Conservation (phyloP, 2,888 invertebrate species). For the Silvanus unidentatus region DNA sequence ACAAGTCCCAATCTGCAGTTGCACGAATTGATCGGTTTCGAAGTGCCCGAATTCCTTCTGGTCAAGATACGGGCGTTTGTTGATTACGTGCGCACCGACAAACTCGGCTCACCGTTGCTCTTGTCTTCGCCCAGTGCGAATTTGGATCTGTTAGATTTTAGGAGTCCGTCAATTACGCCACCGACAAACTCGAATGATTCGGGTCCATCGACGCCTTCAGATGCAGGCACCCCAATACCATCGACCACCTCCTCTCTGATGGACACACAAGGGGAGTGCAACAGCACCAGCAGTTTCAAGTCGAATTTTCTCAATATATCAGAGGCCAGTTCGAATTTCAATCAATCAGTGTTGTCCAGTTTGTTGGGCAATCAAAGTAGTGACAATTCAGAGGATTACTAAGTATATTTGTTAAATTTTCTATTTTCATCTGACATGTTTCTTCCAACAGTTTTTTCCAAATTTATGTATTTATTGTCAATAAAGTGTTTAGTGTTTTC, state of each 20-base stretch:
- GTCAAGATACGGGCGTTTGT: slow-evolving; percentile 68
- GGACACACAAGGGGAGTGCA: slow-evolving; percentile 12
- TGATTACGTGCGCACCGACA: slow-evolving; percentile 44
- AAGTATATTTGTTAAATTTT: slow-evolving; percentile 11
- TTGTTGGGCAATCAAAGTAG: slow-evolving; percentile 40
- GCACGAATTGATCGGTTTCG: slow-evolving; percentile 68
- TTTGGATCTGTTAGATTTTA: slow-evolving; percentile 38
- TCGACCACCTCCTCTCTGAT: slow-evolving; percentile 21
- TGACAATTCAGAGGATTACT: slow-evolving; percentile 42
- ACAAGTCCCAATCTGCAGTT: slow-evolving; percentile 58
- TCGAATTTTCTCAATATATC: slow-evolving; percentile 42
- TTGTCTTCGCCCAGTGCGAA: slow-evolving; percentile 18
- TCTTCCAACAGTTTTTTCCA: slow-evolving; percentile 15
- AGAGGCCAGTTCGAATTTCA: slow-evolving; percentile 43
- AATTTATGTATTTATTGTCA: slow-evolving; percentile 11
- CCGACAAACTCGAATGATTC: slow-evolving; percentile 40
- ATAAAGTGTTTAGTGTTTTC: slow-evolving; percentile 3
- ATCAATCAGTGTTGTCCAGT: slow-evolving; percentile 42
- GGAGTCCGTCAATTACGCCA: slow-evolving; percentile 40
- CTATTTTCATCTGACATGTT: slow-evolving; percentile 17
- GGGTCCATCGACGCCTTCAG: slow-evolving; percentile 43
- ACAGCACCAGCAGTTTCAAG: slow-evolving; percentile 18
- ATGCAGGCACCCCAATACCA: slow-evolving; percentile 39
- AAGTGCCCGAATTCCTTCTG: slow-evolving; percentile 68
- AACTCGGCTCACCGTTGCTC: slow-evolving; percentile 22